Evolutionary conservation across 2,797 vertebrate species (phyloP).

Genomic region (Petrocephalus schoutedeni): DNA sequence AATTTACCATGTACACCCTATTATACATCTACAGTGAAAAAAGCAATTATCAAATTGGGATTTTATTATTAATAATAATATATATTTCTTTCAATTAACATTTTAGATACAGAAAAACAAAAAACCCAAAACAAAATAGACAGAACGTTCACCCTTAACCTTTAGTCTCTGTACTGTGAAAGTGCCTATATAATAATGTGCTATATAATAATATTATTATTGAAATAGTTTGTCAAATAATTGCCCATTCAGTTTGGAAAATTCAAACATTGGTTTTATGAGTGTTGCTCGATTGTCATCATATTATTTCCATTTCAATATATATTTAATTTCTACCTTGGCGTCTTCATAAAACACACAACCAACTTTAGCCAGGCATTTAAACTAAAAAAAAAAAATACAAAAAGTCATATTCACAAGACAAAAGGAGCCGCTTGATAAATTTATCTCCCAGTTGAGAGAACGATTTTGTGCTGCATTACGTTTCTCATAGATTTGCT

Average conservation of each 20-base stretch:
- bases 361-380: slow-evolving; percentile 18
- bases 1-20: neutral
- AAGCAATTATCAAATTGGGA: slow-evolving; percentile 46
- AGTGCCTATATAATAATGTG: slow-evolving; percentile 80
- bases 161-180: slow-evolving; percentile 80
- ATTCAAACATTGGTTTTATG: slow-evolving; percentile 42
- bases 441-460: slow-evolving; percentile 16
- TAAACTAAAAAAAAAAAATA: slow-evolving; percentile 18
- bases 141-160: slow-evolving; percentile 52
- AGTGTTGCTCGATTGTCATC: slow-evolving; percentile 68
- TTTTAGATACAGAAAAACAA: slow-evolving; percentile 70
- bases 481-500: slow-evolving; percentile 22
- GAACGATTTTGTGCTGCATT: slow-evolving; percentile 16
- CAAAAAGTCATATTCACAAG: slow-evolving; percentile 22
- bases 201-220: slow-evolving; percentile 58
- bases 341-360: slow-evolving; percentile 19
- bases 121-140: slow-evolving; percentile 54
- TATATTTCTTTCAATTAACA: slow-evolving; percentile 68
- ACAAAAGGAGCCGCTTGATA: slow-evolving; percentile 21
- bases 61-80: slow-evolving; percentile 67
- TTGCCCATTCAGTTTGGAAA: slow-evolving; percentile 34
- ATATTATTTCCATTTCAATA: slow-evolving; percentile 50
- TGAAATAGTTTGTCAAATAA: slow-evolving; percentile 45
- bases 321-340: slow-evolving; percentile 33
- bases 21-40: slow-evolving; percentile 21